Conservation (phyloP, 92 coral and sea anemone genomes). For the Epizoanthus rinbou region DNA sequence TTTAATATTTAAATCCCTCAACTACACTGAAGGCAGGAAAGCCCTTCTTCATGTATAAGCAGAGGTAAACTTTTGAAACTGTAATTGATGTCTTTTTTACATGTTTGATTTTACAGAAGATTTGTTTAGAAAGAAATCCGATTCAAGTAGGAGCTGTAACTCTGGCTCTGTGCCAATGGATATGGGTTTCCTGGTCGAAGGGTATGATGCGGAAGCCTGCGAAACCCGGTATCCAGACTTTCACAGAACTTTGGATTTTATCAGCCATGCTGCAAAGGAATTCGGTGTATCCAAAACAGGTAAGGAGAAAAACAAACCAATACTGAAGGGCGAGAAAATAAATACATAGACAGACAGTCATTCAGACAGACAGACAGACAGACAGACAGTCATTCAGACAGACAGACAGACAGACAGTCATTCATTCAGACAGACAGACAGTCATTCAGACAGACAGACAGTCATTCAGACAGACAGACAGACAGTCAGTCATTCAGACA, state of each 20-base stretch:
- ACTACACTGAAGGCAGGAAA: too few species aligned
- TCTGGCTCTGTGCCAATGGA: constrained; percentile 9
- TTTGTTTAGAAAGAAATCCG: constrained; percentile 30
- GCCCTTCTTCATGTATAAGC: too few species aligned
- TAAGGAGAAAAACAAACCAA: background rate
- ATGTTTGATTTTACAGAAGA: constrained; percentile 5
- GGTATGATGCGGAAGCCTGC: constrained; percentile 9
- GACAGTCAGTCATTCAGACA: background rate
- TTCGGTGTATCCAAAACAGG: constrained; percentile 25
- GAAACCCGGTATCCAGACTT: constrained; percentile 28
- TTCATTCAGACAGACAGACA: background rate
- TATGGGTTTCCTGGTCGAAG: constrained; percentile 28
- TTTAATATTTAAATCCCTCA: too few species aligned
- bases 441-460: background rate
- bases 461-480: background rate
- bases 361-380: background rate
- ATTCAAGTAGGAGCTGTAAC: background rate
- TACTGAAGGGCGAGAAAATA: background rate
- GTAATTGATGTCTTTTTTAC: too few species aligned
- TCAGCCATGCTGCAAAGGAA: background rate
- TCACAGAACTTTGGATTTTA: background rate
- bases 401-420: background rate
- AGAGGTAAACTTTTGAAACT: too few species aligned
- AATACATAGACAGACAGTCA: background rate
- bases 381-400: background rate